Base-by-base conservation (phyloP, 2,888 invertebrate genomes). In the Conus canariensis region DNA sequence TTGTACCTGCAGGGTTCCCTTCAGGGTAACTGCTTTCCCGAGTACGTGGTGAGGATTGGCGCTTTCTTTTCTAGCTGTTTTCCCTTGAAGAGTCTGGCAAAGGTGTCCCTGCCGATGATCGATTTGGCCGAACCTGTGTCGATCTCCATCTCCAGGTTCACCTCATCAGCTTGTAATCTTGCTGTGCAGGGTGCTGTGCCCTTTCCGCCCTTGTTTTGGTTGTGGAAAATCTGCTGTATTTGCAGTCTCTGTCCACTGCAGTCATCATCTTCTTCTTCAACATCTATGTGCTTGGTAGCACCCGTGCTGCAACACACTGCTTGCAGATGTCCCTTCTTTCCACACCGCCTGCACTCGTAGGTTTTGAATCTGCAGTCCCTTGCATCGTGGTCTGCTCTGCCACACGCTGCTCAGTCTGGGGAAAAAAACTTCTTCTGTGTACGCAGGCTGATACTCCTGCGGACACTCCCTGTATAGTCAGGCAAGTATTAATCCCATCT, bases 321-420 rank as follows among this genome's bases (percentile, higher is more conserved):
- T 64, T 64, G 64, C 64, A 64, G 64, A 64, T 64, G 64, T 16
- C 59, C 59, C 56, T 85, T 85, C 45, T 85, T 85, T 45, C 59
- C 56, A n/a, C 77, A 77, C 22, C 0, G 22, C 25, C 77, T 77
- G 77, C 77, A 77, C 77, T 77, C 25, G 9, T 77, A 77, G n/a
- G 5, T 77, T n/a, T 77, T 77, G 77, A 77, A 77, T 77, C 77
- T 77, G 77, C 77, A 25, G n/a, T 77, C n/a, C n/a, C n/a, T 77
- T 77, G 77, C 6, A 8, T 64, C 64, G 64, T 64, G 64, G 64
- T 2, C 64, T 64, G 64, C 64, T 64, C 64, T 64, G 64, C 64
- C 45, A 45, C 45, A 45, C 45, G 45, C 30, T 45, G 45, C 45
- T 45, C 45, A 45, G 45, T 45, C 45, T 45, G 45, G 45, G 45